phyloP scores from a whole-genome alignment of 2,113 vertebrate genomes.

The Daphoenositta chrysoptera region DNA sequence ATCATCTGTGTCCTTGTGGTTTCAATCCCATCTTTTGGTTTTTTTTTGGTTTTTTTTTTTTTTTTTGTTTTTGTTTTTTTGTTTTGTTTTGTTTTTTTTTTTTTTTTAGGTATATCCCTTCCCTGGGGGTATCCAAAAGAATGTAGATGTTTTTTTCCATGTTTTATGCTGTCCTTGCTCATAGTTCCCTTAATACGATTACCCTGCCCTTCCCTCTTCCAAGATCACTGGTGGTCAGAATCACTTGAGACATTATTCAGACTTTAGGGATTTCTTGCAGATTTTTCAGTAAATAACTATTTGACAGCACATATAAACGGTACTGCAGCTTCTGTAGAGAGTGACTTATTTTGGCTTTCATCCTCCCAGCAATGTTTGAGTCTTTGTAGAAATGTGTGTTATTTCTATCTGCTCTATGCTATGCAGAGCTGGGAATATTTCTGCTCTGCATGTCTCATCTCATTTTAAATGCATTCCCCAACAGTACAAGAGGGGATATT shows the following conservation, averaged over 20 bases:
- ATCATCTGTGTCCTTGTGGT: not conserved
- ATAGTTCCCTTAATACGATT: not conserved
- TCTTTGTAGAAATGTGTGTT: not conserved
- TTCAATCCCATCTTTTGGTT: not conserved
- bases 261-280: not conserved
- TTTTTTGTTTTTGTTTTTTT: not conserved
- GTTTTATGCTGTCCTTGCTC: not conserved
- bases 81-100: too few species aligned
- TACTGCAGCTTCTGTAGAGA: not conserved
- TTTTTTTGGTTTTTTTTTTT: not conserved
- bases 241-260: not conserved
- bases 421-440: not conserved
- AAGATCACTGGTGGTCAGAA: not conserved
- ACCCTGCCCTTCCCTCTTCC: not conserved
- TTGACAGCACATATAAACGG: not conserved
- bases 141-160: not conserved
- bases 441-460: not conserved
- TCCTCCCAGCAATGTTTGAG: not conserved
- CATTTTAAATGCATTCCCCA: not conserved
- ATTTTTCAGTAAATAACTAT: not conserved
- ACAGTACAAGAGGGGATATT: not conserved
- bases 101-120: not conserved
- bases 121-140: not conserved
- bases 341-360: not conserved
- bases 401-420: not conserved